phyloP scores from a whole-genome alignment of 2,888 invertebrate species.

The Macaria notata region DNA sequence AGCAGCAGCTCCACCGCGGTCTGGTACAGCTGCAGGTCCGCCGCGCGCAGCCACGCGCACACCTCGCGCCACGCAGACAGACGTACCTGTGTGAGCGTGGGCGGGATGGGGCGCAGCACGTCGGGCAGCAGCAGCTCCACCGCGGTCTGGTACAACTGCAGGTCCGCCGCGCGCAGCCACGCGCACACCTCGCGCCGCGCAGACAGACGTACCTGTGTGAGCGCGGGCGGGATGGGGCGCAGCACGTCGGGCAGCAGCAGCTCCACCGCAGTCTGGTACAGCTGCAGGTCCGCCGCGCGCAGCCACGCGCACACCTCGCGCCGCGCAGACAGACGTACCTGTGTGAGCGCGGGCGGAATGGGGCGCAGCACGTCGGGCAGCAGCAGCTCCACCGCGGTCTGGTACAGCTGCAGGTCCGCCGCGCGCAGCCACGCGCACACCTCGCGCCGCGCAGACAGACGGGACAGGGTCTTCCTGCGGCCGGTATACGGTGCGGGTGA shows the following conservation, averaged over 20 bases:
- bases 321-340: constrained; percentile 81
- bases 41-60: constrained; percentile 89
- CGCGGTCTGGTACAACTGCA: constrained; percentile 96
- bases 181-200: constrained; percentile 83
- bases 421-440: constrained; percentile 90
- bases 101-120: too few species aligned
- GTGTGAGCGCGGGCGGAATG: constrained; percentile 96
- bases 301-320: constrained; percentile 89
- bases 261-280: constrained; percentile 98
- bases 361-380: constrained; percentile 98
- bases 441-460: constrained; percentile 82
- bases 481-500: too few species aligned
- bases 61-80: constrained; percentile 84
- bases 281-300: constrained; percentile 91
- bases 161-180: constrained; percentile 92
- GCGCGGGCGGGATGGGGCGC: too few species aligned
- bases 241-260: constrained; percentile 98
- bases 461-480: constrained; percentile 93
- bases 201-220: constrained; percentile 85
- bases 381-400: constrained; percentile 96
- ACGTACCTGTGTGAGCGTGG: constrained; percentile 91
- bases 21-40: constrained; percentile 97
- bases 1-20: constrained; percentile 97
- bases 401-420: constrained; percentile 96
- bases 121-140: constrained; percentile 98